These are phyloP conservation scores for Coptodon rendalli DNA, from an alignment of 2,113 vertebrate species.

Conservation along the genomic window DNA sequence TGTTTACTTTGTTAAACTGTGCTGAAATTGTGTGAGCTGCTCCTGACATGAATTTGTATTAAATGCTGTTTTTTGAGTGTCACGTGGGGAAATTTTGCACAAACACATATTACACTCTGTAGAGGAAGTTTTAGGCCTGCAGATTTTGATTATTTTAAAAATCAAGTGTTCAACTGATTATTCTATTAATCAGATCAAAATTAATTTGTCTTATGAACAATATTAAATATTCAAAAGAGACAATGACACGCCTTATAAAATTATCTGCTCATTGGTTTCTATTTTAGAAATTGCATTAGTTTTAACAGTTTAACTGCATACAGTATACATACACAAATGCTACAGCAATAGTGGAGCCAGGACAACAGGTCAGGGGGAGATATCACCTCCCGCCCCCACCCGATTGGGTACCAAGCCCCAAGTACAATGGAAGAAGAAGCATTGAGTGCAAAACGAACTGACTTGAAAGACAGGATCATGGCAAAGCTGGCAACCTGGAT, in stretches of 20 bases:
- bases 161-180: background rate
- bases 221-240: background rate
- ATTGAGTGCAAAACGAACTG: background rate
- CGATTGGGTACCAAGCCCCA: background rate
- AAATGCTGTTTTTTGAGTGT: background rate
- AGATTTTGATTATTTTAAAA: background rate
- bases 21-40: background rate
- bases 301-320: background rate
- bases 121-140: background rate
- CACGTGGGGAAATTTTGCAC: background rate
- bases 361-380: background rate
- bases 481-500: background rate
- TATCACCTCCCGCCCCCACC: background rate
- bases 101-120: background rate
- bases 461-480: background rate
- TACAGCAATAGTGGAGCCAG: background rate
- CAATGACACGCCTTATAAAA: background rate
- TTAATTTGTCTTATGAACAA: background rate
- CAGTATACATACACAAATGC: background rate
- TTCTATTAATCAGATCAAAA: background rate
- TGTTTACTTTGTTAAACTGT: background rate
- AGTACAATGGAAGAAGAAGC: background rate
- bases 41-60: background rate
- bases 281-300: background rate
- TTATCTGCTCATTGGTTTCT: background rate